Evolutionary conservation across 2,888 invertebrate genomes (phyloP), one percentile per base, ranked within the genome.

Genomic region (Timema cristinae): DNA sequence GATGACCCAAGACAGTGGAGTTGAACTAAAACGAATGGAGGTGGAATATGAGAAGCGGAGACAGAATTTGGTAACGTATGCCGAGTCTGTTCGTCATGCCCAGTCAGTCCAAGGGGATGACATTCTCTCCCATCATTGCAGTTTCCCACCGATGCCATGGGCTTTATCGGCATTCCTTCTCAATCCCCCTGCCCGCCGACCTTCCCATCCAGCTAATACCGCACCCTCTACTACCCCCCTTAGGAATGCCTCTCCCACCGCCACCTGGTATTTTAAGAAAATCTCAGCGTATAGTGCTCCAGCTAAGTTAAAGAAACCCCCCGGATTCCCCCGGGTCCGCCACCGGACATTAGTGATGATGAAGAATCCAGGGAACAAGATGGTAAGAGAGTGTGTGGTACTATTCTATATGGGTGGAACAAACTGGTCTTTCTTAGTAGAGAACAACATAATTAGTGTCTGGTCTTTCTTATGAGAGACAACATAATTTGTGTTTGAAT

Each of bases 1-100:
- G 97, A 98, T 82, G 97, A 98, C 80, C 94, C 94, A 48, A 95
- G 97, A 77, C 94, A 95, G 81, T 97, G 94, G 90, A 87, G 91
- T 5, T n/a, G 97, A 97, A 77, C 82, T 98, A n/a, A 95, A 93
- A 80, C 87, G 92, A 67, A 91, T 94, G 80, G 93, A 97, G 83
- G 88, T 91, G 77, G 97, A 98, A 75, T 98, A 98, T 83, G 97
- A 98, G 79, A 92, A 93, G 79, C 89, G 93, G 77, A 86, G 95
- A 76, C 88, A 91, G 74, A 91, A 94, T 81, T 85, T 97, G 75
- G 94, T 97, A 72, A 91, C 94, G 49, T 97, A 95, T 81, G 97
- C 91, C 82, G 97, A 98, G 81, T 95, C 97, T 72, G 97, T 98
- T 0, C 93, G 93, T 80, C 94, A 94, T 82, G 97, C 98, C 0